Evolutionary conservation across 2,888 invertebrate genomes (phyloP).

Genomic region (Cylindroiulus punctatus): DNA sequence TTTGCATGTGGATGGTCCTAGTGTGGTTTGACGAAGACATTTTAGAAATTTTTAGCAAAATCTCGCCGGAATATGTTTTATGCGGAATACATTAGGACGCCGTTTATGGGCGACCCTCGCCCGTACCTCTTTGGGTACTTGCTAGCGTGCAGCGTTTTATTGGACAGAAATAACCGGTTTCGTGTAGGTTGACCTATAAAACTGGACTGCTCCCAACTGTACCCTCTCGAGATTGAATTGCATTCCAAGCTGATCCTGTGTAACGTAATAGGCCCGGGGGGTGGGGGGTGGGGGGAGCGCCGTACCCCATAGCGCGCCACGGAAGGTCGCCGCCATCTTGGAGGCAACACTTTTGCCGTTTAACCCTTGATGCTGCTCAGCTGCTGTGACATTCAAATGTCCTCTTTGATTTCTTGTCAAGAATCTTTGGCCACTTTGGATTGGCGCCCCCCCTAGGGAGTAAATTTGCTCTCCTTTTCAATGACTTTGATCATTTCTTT

Average conservation of each 20-base stretch:
- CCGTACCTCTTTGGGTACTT: slow-evolving; percentile 1
- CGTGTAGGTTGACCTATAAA: slow-evolving; percentile 10
- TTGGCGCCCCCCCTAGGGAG: too few relatives aligned
- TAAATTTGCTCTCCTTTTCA: too few relatives aligned
- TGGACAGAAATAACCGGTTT: slow-evolving; percentile 11
- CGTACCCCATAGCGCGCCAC: not conserved
- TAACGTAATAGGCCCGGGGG: slow-evolving; percentile 25
- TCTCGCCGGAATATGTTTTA: too few relatives aligned
- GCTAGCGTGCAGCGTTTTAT: not conserved
- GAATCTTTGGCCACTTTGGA: too few relatives aligned
- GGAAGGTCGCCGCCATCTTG: slow-evolving; percentile 19
- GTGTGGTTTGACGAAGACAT: too few relatives aligned
- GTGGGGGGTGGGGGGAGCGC: not conserved
- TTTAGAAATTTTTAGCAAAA: too few relatives aligned
- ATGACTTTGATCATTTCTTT: too few relatives aligned
- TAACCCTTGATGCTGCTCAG: too few relatives aligned
- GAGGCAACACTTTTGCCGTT: not conserved
- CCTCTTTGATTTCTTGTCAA: too few relatives aligned
- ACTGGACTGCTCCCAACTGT: slow-evolving; percentile 15
- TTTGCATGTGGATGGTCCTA: too few relatives aligned
- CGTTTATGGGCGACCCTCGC: not conserved
- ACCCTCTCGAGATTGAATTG: slow-evolving; percentile 26
- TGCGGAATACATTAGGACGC: too few relatives aligned
- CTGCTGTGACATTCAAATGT: too few relatives aligned
- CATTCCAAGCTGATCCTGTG: slow-evolving; percentile 14